phyloP scores from a whole-genome alignment of 1,140 invertebrate genomes.

The Paracyclopina nana region DNA sequence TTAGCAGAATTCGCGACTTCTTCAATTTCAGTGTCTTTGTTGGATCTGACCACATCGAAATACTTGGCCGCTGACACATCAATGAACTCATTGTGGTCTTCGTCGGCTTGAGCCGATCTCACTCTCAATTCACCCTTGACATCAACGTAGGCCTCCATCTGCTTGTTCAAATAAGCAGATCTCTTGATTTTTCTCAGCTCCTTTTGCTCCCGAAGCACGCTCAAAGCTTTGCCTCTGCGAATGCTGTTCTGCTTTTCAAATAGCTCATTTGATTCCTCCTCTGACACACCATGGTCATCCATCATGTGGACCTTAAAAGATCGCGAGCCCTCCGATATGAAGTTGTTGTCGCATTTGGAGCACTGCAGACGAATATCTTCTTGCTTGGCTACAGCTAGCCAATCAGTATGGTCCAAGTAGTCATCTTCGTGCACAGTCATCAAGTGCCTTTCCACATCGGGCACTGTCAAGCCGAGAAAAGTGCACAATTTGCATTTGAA shows the following conservation, averaged over 20 bases:
- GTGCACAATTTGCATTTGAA: constrained; percentile 19
- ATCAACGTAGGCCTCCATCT: not conserved
- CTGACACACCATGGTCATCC: constrained; percentile 4
- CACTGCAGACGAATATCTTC: constrained; percentile 9
- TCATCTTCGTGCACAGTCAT: constrained; percentile 16
- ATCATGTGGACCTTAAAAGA: constrained; percentile 2
- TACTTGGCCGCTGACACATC: no score
- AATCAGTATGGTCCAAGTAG: constrained; percentile 13
- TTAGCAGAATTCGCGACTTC: no score
- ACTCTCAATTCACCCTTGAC: not conserved
- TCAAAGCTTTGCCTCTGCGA: not conserved
- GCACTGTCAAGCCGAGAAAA: constrained; percentile 17
- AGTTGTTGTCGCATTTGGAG: constrained; percentile 1
- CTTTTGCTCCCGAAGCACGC: not conserved
- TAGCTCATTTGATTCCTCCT: not conserved
- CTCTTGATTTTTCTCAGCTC: not conserved
- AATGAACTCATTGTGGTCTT: no score
- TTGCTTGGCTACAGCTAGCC: constrained; percentile 6
- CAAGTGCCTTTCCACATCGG: constrained; percentile 18
- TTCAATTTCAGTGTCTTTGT: no score
- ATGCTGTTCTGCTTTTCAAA: not conserved
- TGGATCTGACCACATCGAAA: no score
- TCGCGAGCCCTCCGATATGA: not conserved
- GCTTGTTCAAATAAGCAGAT: not conserved
- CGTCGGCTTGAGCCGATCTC: no score